These are phyloP conservation scores for Leiothrix lutea DNA, from an alignment of 2,113 vertebrate genomes.

Conservation along the genomic window DNA sequence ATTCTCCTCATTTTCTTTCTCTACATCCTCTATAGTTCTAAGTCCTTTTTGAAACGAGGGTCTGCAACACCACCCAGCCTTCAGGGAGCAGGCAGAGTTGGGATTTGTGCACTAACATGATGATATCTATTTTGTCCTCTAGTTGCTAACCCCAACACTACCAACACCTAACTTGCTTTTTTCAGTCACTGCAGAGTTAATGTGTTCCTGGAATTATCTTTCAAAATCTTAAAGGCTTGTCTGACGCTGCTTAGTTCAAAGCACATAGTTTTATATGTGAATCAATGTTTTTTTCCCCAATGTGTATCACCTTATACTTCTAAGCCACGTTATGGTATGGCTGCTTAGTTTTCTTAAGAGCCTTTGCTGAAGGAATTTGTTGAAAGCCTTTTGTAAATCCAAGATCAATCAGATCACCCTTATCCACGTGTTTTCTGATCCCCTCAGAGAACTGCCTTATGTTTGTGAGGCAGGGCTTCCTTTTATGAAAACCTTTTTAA, in stretches of 20 bases:
- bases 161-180: background rate
- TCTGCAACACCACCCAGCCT: background rate
- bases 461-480: conserved; percentile 16
- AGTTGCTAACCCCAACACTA: background rate
- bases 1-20: background rate
- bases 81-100: background rate
- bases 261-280: background rate
- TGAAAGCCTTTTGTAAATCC: conserved; percentile 53
- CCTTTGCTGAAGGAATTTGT: conserved; percentile 37
- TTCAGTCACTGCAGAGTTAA: background rate
- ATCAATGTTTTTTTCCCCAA: background rate
- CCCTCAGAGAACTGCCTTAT: conserved; percentile 8
- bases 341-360: conserved; percentile 34
- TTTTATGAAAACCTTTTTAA: conserved; percentile 27
- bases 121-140: background rate
- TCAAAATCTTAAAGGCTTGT: background rate
- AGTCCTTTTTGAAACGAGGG: background rate
- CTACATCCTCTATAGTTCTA: background rate
- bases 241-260: conserved; percentile 8
- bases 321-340: background rate
- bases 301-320: conserved; percentile 9
- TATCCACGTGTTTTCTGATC: conserved; percentile 47
- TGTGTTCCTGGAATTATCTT: background rate
- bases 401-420: conserved; percentile 35
- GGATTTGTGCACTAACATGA: background rate